Percentiles rank a stretch among this genome's conserved stretches.
These are phyloP conservation scores for Protonemura montana DNA, from an alignment of 2,888 invertebrate genomes.

Conservation along the genomic window DNA sequence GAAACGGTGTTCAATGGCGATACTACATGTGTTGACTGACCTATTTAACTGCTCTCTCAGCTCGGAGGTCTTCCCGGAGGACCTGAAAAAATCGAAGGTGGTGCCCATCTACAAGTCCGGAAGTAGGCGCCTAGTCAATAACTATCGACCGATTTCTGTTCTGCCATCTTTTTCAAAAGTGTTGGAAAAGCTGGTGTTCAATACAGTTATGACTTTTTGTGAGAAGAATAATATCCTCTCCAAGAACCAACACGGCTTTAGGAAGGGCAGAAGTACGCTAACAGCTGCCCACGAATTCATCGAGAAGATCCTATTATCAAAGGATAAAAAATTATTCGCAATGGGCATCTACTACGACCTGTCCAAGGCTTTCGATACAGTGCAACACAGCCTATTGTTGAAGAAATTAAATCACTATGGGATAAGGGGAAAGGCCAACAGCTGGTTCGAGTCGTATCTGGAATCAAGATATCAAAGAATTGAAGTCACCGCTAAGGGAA, in stretches of 20 bases:
- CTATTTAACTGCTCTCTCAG: slow-evolving; percentile 42
- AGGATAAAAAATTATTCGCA: not conserved
- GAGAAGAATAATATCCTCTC: slow-evolving; percentile 24
- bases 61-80: slow-evolving; percentile 37
- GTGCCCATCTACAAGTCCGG: slow-evolving; percentile 44
- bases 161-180: slow-evolving; percentile 44
- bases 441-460: slow-evolving; percentile 41
- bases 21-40: slow-evolving; percentile 30
- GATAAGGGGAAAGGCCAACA: slow-evolving; percentile 35
- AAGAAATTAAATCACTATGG: slow-evolving; percentile 40
- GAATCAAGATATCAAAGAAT: slow-evolving; percentile 35
- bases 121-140: slow-evolving; percentile 24
- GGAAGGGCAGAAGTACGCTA: slow-evolving; percentile 33
- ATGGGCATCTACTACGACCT: slow-evolving; percentile 42
- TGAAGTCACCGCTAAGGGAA: not conserved
- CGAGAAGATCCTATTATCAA: too few relatives aligned
- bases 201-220: slow-evolving; percentile 31
- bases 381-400: slow-evolving; percentile 39
- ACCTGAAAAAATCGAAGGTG: slow-evolving; percentile 43
- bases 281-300: slow-evolving; percentile 27
- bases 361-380: slow-evolving; percentile 45
- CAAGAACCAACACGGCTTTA: slow-evolving; percentile 44
- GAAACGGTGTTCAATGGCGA: slow-evolving; percentile 22
- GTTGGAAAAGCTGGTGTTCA: slow-evolving; percentile 42
- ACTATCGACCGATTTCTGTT: slow-evolving; percentile 46